Evolutionary conservation across 2,797 vertebrate species (phyloP), one percentile per base, ranked within the genome.

Genomic region (Falco concolor): DNA sequence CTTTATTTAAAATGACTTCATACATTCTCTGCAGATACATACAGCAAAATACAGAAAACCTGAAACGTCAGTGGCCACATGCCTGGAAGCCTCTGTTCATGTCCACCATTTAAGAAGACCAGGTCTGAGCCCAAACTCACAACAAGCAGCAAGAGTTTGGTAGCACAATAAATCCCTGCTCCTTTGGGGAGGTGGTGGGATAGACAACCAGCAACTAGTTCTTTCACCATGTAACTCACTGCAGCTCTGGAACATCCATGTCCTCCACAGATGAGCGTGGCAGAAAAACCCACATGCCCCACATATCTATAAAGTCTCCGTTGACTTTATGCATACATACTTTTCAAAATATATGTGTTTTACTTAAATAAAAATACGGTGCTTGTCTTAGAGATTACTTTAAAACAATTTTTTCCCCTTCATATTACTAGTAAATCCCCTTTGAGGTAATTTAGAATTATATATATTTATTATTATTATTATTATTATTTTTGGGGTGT

Each of bases 221-320:
- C 25, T 79, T 88, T 45, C 1, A 1, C 27, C 8, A 0, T 16
- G 14, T 60, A 56, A n/a, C 49, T 86, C 84, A 22, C 14, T 1
- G 4, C 54, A 64, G 13, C 21, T 49, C 83, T 68, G 80, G 53
- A 90, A 81, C 10, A 23, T 23, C 80, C 54, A 3, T 1, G 2
- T 36, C 22, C 57, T 28, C 10, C 12, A 7, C 7, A 38, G n/a
- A 49, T 0, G 5, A 44, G 28, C 1, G 1, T 7, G 42, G 21
- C 52, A 90, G 28, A 79, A 84, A 80, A 93, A 10, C 7, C 14
- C 9, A 8, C 19, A 2, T 14, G 20, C 22, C 30, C 27, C 1
- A 0, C 4, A 3, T 12, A 42, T 6, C 76, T 61, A 4, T 45
- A 22, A 77, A 75, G 12, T 16, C 52, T 77, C 32, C 0, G 0